Evolutionary conservation across 2,888 invertebrate genomes (phyloP).

Genomic region (Synergus laeviventris): DNA sequence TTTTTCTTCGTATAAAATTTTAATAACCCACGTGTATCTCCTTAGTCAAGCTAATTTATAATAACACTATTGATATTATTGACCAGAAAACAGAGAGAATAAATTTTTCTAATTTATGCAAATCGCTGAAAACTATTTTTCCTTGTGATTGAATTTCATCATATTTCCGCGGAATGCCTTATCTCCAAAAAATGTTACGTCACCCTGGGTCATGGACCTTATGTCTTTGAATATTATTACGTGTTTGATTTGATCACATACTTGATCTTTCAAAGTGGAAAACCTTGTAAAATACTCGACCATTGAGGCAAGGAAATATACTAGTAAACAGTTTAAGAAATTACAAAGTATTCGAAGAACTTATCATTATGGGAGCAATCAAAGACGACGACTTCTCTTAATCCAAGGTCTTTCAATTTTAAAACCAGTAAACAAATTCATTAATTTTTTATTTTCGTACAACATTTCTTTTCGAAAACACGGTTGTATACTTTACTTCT

Average conservation of each 20-base stretch:
- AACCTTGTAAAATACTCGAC: constrained; percentile 10
- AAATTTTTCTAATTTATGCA: background rate
- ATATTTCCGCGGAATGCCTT: constrained; percentile 15
- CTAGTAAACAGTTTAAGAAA: constrained; percentile 4
- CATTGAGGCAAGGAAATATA: background rate
- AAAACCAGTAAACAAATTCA: background rate
- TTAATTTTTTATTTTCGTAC: background rate
- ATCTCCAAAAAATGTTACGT: background rate
- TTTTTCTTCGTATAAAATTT: background rate
- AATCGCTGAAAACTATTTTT: background rate
- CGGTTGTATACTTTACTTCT: background rate
- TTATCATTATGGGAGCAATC: background rate
- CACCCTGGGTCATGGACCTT: constrained; percentile 13
- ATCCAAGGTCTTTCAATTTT: background rate
- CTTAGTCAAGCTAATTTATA: background rate
- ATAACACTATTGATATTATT: background rate
- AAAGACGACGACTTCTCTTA: background rate
- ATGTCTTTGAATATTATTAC: constrained; percentile 5
- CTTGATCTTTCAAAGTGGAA: constrained; percentile 20
- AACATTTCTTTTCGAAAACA: background rate
- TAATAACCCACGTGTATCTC: background rate
- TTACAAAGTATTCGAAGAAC: background rate
- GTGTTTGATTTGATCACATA: constrained; percentile 4
- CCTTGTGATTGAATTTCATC: background rate
- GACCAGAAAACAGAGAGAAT: background rate